Conservation (phyloP, 2,797 vertebrate genomes). For the Paramormyrops hopkinsi region DNA sequence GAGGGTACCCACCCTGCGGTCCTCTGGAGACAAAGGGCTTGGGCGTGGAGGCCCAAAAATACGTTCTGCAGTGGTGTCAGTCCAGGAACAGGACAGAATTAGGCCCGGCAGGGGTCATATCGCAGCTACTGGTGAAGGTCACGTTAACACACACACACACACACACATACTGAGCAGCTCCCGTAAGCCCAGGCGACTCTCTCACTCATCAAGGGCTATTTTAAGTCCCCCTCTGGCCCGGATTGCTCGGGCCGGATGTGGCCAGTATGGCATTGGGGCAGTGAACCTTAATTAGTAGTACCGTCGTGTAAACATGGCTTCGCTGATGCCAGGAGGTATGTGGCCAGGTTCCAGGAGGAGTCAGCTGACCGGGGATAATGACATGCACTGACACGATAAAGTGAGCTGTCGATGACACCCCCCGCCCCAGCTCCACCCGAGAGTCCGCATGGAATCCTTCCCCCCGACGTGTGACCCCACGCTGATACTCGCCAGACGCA, state of each 20-base stretch:
- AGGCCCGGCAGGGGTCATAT: neutral
- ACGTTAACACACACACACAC: neutral
- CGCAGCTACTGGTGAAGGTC: neutral
- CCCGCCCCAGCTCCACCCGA: no score
- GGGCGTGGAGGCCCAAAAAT: slow-evolving; percentile 18
- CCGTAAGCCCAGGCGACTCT: neutral
- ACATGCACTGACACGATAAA: neutral
- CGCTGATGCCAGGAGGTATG: neutral
- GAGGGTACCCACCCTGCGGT: slow-evolving; percentile 13
- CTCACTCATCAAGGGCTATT: slow-evolving; percentile 30
- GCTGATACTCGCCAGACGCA: no score
- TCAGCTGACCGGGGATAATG: neutral
- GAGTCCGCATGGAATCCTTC: no score
- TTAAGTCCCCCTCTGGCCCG: slow-evolving; percentile 34
- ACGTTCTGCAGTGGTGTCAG: neutral
- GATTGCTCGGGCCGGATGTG: slow-evolving; percentile 49
- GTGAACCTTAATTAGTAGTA: slow-evolving; percentile 31
- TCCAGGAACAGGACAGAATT: neutral
- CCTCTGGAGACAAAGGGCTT: slow-evolving; percentile 11
- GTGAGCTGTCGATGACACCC: neutral
- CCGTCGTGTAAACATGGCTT: slow-evolving; percentile 43
- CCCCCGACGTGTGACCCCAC: no score
- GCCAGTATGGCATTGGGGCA: neutral
- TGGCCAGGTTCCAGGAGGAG: neutral
- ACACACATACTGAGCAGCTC: neutral